phyloP scores from a whole-genome alignment of 2,113 vertebrate genomes.

The Regulus satrapa region DNA sequence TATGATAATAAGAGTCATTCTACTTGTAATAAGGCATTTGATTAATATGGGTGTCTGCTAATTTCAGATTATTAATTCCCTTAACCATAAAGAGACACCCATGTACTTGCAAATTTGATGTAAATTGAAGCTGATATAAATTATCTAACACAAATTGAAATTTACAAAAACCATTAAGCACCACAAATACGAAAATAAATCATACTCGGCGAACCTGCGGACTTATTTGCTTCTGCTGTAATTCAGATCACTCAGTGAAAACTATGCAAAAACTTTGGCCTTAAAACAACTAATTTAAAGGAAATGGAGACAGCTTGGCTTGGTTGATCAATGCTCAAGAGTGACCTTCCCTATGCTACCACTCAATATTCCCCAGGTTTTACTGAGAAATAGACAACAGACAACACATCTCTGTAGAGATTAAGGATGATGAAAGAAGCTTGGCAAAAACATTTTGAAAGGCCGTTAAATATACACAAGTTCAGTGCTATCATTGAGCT shows the following conservation, averaged over 20 bases:
- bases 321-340: background rate
- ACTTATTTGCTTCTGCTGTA: background rate
- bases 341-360: background rate
- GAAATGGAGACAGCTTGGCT: background rate
- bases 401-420: background rate
- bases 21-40: conserved; percentile 39
- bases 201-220: conserved; percentile 1
- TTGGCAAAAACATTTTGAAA: background rate
- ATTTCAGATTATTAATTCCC: conserved; percentile 59
- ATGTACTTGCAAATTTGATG: conserved; percentile 49
- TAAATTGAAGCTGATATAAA: conserved; percentile 63
- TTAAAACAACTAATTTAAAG: background rate
- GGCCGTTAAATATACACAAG: fast-evolving
- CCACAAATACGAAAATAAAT: conserved; percentile 55
- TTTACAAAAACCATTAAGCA: conserved; percentile 55
- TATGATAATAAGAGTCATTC: conserved; percentile 43
- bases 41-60: conserved; percentile 45
- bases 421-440: background rate
- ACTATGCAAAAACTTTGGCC: background rate
- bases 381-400: background rate
- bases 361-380: background rate
- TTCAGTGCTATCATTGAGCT: background rate
- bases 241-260: background rate
- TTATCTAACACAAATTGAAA: conserved; percentile 61
- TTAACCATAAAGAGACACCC: conserved; percentile 31